Percentiles rank a stretch among this genome's conserved stretches.
Evolutionary conservation across 2,113 vertebrate species (phyloP).

Genomic region (Lampris megalopsis): DNA sequence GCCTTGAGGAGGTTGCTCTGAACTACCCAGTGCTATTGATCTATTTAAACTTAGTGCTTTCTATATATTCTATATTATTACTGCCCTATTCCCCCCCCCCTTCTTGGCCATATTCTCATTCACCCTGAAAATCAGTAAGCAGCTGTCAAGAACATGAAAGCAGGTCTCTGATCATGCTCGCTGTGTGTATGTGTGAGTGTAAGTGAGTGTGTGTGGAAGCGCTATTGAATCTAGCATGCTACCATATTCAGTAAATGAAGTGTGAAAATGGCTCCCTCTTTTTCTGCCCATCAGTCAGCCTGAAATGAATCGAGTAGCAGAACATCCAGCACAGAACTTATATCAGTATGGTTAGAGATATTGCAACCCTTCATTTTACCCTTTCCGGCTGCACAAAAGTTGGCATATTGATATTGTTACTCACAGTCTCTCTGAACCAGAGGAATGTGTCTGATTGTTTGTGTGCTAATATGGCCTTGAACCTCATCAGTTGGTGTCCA

Average conservation of each 20-base stretch:
- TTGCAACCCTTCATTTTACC: conserved; percentile 27
- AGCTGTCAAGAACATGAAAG: conserved; percentile 19
- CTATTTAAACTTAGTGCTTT: neutral
- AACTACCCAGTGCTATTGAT: neutral
- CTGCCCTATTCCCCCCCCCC: neutral
- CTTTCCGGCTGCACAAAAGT: neutral
- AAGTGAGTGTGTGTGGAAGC: conserved; percentile 10
- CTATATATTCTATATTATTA: neutral
- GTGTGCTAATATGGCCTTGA: too few relatives aligned
- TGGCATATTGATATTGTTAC: too few relatives aligned
- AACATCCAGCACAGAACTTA: conserved; percentile 39
- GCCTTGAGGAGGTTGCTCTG: too few relatives aligned
- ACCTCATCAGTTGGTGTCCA: too few relatives aligned
- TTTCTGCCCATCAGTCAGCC: conserved; percentile 55
- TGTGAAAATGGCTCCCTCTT: conserved; percentile 65
- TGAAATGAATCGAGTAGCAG: conserved; percentile 59
- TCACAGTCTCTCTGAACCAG: too few relatives aligned
- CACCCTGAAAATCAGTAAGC: conserved; percentile 16
- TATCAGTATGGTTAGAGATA: conserved; percentile 39
- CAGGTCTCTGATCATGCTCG: conserved; percentile 23
- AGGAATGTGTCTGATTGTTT: too few relatives aligned
- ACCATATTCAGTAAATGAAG: conserved; percentile 66
- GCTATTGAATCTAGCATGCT: conserved; percentile 55
- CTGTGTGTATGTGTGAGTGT: conserved; percentile 14
- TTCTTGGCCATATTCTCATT: neutral